A percentile compares a stretch with the other conserved stretches of the same genome.
These are phyloP conservation scores for Tholera decimalis DNA, from an alignment of 2,888 invertebrate species.

Conservation along the genomic window DNA sequence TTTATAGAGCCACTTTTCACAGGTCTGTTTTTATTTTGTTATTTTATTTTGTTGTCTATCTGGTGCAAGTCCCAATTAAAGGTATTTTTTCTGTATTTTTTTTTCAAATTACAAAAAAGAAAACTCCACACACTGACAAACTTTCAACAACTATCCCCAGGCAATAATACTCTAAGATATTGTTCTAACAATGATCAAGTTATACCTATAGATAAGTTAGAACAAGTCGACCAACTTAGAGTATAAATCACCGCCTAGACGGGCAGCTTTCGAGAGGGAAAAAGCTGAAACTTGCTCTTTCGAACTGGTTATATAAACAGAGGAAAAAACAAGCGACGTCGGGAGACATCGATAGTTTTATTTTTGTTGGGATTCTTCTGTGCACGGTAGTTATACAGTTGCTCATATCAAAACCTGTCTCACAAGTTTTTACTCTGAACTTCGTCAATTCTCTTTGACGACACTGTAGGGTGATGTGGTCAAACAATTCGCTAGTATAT, in stretches of 20 bases:
- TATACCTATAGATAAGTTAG: constrained; percentile 57
- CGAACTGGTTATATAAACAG: constrained; percentile 65
- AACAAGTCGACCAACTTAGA: constrained; percentile 59
- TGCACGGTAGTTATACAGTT: constrained; percentile 12
- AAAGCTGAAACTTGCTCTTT: constrained; percentile 67
- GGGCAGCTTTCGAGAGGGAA: constrained; percentile 64
- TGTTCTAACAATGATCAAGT: constrained; percentile 56
- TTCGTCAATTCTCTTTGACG: no score
- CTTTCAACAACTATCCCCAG: constrained; percentile 13
- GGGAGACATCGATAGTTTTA: constrained; percentile 55
- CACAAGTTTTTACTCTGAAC: not conserved
- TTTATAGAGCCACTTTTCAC: no score
- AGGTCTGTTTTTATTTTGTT: no score
- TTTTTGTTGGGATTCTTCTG: constrained; percentile 41
- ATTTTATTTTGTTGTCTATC: no score
- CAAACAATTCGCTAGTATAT: no score
- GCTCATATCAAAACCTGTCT: no score
- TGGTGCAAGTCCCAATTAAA: no score
- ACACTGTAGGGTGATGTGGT: no score
- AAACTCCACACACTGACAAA: constrained; percentile 1
- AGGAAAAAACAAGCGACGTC: constrained; percentile 54
- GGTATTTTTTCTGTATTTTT: no score
- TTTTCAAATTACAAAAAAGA: constrained; percentile 21
- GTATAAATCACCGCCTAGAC: constrained; percentile 69
- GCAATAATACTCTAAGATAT: constrained; percentile 51